phyloP scores from a whole-genome alignment of 2,113 vertebrate species.

The Oryctolagus cuniculus region mOryCun1.1 NC_091453.1:119661001-119661500 shows the following conservation, averaged over 20 bases:
- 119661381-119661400: not conserved
- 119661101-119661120: conserved; percentile 13
- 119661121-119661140: not conserved
- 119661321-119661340: conserved; percentile 13
- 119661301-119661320: not conserved
- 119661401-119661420: not conserved
- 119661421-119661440: not conserved
- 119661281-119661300: not conserved
- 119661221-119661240: not conserved
- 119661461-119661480: not conserved
- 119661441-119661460: not conserved
- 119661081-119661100: not conserved
- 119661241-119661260: not conserved
- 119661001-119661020: not conserved
- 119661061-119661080: conserved; percentile 1
- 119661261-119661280: not conserved
- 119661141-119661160: conserved; percentile 34
- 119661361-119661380: not conserved
- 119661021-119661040: not conserved
- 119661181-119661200: conserved; percentile 8
- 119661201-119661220: conserved; percentile 21
- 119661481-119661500: not conserved
- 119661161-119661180: not conserved
- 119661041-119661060: not conserved
- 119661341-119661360: not conserved